Percentiles rank a stretch among this genome's conserved stretches.
phyloP scores from a whole-genome alignment of 2,797 vertebrate species.

The Sus cebifrons region DNA sequence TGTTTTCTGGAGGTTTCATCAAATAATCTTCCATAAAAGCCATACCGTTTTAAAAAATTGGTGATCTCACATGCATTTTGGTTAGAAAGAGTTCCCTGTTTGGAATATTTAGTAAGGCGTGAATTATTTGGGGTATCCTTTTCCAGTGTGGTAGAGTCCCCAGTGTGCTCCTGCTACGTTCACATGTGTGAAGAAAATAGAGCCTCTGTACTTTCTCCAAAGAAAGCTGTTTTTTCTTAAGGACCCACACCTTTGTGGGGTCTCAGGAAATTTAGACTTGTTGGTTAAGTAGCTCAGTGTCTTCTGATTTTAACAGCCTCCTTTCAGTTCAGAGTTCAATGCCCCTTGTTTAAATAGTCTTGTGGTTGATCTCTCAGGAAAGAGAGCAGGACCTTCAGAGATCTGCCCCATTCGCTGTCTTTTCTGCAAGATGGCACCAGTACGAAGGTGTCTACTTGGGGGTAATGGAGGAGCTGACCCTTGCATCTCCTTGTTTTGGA shows the following conservation, averaged over 20 bases:
- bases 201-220: background rate
- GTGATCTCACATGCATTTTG: background rate
- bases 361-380: background rate
- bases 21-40: constrained; percentile 52
- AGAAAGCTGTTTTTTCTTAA: constrained; percentile 32
- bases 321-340: background rate
- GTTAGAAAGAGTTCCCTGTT: background rate
- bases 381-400: background rate
- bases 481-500: background rate
- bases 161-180: accelerated
- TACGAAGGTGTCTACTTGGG: background rate
- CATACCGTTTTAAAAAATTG: background rate
- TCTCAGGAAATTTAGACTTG: constrained; percentile 35
- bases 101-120: constrained; percentile 34
- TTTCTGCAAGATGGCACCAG: background rate
- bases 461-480: background rate
- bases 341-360: background rate
- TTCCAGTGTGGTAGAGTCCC: background rate
- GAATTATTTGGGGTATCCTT: background rate
- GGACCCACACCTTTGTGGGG: background rate
- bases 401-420: background rate
- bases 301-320: constrained; percentile 17
- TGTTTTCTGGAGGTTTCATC: constrained; percentile 29
- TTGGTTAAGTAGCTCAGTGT: background rate
- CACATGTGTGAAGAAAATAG: background rate